phyloP scores from a whole-genome alignment of 1,140 invertebrate species.

The Hyphantria cunea region DNA sequence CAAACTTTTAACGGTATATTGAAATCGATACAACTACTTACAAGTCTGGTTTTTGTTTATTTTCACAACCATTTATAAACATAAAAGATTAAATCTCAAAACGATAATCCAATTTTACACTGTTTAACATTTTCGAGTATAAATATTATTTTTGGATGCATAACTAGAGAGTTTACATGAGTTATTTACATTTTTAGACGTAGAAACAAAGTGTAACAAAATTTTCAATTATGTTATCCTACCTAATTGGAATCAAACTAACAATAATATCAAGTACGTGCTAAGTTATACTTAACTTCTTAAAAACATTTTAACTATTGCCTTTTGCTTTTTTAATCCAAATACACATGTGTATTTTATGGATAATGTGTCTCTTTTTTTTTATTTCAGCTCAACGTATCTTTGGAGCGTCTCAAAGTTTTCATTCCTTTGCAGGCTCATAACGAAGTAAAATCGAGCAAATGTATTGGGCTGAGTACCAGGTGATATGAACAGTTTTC shows the following conservation, averaged over 20 bases:
- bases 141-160: slow-evolving; percentile 25
- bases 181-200: slow-evolving; percentile 57
- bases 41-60: slow-evolving; percentile 29
- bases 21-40: slow-evolving; percentile 25
- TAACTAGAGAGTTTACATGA: slow-evolving; percentile 31
- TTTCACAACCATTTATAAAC: slow-evolving; percentile 47
- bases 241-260: slow-evolving; percentile 57
- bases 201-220: slow-evolving; percentile 64
- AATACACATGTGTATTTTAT: too few relatives aligned
- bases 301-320: background rate
- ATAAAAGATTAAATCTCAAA: slow-evolving; percentile 23
- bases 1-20: slow-evolving; percentile 28
- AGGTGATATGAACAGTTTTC: too few relatives aligned
- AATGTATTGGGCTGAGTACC: too few relatives aligned
- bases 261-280: slow-evolving; percentile 19
- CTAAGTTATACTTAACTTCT: background rate
- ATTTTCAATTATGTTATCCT: slow-evolving; percentile 64
- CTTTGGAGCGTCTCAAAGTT: too few relatives aligned
- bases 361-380: too few relatives aligned
- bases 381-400: too few relatives aligned
- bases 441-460: too few relatives aligned
- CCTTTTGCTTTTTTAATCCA: too few relatives aligned
- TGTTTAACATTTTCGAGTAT: slow-evolving; percentile 32
- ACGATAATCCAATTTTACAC: slow-evolving; percentile 20
- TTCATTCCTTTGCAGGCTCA: too few relatives aligned